Evolutionary conservation across 1,140 invertebrate genomes (phyloP).

Genomic region (Drosophila gunungcola): DNA sequence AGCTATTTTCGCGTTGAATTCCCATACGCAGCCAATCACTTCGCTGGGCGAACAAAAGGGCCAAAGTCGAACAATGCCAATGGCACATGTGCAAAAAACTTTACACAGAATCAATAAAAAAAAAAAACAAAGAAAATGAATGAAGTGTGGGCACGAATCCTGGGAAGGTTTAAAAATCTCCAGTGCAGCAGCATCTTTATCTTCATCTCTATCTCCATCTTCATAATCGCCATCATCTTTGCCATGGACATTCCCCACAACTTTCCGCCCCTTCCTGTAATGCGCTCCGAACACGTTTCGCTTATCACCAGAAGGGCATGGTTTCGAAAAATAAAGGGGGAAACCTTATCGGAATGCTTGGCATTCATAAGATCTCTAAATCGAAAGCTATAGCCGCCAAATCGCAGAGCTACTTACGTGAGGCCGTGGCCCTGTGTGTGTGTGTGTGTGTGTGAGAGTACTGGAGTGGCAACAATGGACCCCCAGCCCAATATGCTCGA

Average conservation of each 20-base stretch:
- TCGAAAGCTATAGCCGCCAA: conserved; percentile 61
- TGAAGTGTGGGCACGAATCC: conserved; percentile 17
- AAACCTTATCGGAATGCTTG: conserved; percentile 74
- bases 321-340: neutral
- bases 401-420: conserved; percentile 70
- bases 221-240: conserved; percentile 77
- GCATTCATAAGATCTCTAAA: conserved; percentile 79
- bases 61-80: conserved; percentile 45
- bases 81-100: conserved; percentile 39
- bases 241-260: conserved; percentile 38
- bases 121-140: conserved; percentile 10
- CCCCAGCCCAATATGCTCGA: conserved; percentile 71
- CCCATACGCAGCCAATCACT: conserved; percentile 80
- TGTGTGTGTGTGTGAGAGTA: neutral
- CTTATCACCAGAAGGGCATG: conserved; percentile 37
- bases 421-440: conserved; percentile 17
- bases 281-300: conserved; percentile 72
- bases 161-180: conserved; percentile 25
- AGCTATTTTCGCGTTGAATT: conserved; percentile 81
- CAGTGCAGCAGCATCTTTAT: conserved; percentile 49
- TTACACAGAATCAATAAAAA: conserved; percentile 56
- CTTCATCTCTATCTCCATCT: conserved; percentile 49
- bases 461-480: conserved; percentile 65
- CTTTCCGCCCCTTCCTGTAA: conserved; percentile 30
- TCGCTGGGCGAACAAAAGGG: conserved; percentile 59